A percentile compares a stretch with the other conserved stretches of the same genome.
phyloP scores from a whole-genome alignment of 2,113 vertebrate genomes.

The Corythaeola cristata region DNA sequence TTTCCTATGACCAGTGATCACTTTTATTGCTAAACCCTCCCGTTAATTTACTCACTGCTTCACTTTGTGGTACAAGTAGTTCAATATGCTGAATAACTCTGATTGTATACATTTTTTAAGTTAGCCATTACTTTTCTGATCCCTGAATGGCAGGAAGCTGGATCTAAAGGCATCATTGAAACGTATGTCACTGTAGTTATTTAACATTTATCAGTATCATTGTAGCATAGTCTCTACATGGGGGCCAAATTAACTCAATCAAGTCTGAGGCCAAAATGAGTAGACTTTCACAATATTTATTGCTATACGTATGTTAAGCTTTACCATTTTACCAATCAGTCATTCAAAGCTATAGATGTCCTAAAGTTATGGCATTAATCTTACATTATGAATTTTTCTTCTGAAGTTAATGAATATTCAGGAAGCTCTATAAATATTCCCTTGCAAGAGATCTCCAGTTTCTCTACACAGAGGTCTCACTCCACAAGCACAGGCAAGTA shows the following conservation, averaged over 20 bases:
- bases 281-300: background rate
- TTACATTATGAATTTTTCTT: background rate
- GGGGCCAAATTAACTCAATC: background rate
- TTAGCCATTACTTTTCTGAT: background rate
- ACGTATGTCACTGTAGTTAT: background rate
- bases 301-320: background rate
- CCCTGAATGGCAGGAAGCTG: background rate
- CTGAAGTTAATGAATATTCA: background rate
- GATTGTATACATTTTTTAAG: background rate
- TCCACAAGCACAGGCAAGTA: background rate
- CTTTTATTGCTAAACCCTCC: background rate
- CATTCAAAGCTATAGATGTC: background rate
- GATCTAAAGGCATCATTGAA: background rate
- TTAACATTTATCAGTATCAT: background rate
- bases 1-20: background rate
- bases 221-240: background rate
- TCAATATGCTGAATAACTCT: background rate
- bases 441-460: background rate
- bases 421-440: background rate
- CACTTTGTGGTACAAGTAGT: background rate
- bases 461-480: background rate
- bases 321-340: background rate
- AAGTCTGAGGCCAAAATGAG: background rate
- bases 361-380: background rate
- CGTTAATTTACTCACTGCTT: background rate